Evolutionary conservation across 2,888 invertebrate species (phyloP).

Genomic region (Chorisops tibialis): DNA sequence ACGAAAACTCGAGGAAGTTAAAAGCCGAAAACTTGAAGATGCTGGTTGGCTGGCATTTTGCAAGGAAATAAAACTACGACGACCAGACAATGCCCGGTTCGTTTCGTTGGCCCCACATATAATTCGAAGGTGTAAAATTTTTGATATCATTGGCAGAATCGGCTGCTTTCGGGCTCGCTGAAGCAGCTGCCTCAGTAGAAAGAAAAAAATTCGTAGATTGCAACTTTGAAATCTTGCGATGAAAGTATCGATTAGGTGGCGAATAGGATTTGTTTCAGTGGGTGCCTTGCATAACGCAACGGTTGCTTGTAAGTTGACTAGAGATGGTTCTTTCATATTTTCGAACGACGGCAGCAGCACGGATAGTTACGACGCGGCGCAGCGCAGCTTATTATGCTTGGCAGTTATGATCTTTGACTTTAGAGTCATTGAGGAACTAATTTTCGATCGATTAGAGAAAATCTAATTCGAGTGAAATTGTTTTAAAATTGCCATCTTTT

Average conservation of each 20-base stretch:
- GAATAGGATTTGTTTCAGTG: constrained; percentile 8
- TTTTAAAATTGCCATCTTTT: neutral
- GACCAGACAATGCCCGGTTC: too few species aligned
- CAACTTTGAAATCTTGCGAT: neutral
- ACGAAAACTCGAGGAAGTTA: too few species aligned
- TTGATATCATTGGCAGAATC: too few species aligned
- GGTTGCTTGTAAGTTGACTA: neutral
- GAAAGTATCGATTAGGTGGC: constrained; percentile 14
- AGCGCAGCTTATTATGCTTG: neutral
- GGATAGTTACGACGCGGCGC: neutral
- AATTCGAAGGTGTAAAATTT: too few species aligned
- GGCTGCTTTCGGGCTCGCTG: too few species aligned
- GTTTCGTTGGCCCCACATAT: too few species aligned
- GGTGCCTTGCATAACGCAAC: neutral
- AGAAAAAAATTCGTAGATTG: neutral
- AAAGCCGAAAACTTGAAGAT: too few species aligned
- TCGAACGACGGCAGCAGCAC: neutral
- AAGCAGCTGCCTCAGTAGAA: too few species aligned
- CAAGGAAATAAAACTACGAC: too few species aligned
- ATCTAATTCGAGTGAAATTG: constrained; percentile 12
- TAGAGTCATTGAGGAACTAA: constrained; percentile 19
- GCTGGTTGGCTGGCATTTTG: too few species aligned
- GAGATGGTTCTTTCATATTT: neutral
- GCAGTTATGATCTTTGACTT: constrained; percentile 20
- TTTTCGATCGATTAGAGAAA: constrained; percentile 10